Conservation (phyloP, 2,888 invertebrate species). For the Epistrophella euchroma region DNA sequence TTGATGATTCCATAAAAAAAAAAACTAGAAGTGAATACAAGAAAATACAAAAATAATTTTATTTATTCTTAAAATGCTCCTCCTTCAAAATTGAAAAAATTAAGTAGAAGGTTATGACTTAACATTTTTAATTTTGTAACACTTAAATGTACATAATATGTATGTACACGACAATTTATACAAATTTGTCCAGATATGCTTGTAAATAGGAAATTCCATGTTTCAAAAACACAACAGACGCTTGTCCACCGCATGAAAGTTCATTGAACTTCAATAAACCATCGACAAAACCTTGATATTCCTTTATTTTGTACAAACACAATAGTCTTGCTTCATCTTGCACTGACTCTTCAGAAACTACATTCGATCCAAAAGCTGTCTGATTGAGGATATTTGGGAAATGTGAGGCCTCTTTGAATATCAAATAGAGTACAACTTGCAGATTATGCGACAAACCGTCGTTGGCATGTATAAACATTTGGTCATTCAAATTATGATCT, state of each 20-base stretch:
- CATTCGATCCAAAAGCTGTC: conserved; percentile 82
- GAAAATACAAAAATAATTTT: conserved; percentile 2
- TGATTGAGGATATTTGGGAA: conserved; percentile 82
- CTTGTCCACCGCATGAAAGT: conserved; percentile 78
- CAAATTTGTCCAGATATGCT: conserved; percentile 72
- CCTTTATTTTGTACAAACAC: conserved; percentile 79
- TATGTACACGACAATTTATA: not conserved
- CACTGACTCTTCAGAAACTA: conserved; percentile 76
- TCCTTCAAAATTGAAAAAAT: not conserved
- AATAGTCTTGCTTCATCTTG: conserved; percentile 77
- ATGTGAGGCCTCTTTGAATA: conserved; percentile 81
- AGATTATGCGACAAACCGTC: conserved; percentile 89
- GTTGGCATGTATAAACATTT: conserved; percentile 86
- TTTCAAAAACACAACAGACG: conserved; percentile 76
- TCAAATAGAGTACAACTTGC: conserved; percentile 80
- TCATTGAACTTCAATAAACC: conserved; percentile 77
- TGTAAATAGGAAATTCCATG: conserved; percentile 78
- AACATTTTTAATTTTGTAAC: not conserved
- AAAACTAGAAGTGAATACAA: not conserved
- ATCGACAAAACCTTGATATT: conserved; percentile 78
- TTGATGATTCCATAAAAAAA: no score
- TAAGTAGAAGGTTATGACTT: not conserved
- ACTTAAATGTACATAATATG: not conserved
- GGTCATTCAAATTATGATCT: conserved; percentile 86
- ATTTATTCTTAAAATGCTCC: not conserved